These are phyloP conservation scores for Bradypus variegatus DNA, from an alignment of 2,797 vertebrate species.

Conservation along the genomic window DNA sequence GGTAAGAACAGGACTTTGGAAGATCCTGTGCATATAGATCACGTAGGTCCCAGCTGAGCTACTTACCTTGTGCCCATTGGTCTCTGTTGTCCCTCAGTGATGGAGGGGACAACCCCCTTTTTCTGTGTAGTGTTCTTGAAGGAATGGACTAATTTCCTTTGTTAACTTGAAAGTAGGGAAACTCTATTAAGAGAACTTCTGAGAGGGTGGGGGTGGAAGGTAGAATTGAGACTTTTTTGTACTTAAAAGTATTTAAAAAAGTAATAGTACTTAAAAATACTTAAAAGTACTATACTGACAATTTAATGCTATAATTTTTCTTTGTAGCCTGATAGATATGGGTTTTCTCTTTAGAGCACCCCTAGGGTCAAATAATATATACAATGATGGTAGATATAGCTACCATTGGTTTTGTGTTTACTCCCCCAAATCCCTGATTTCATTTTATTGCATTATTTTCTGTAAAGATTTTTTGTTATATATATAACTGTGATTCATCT, in stretches of 20 bases:
- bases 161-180: background rate
- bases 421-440: background rate
- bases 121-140: background rate
- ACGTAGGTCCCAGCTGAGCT: background rate
- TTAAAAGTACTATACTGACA: too few species aligned
- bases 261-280: too few species aligned
- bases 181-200: background rate
- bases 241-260: too few species aligned
- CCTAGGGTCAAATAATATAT: background rate
- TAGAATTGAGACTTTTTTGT: background rate
- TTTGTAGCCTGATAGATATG: background rate
- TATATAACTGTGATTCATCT: constrained; percentile 25
- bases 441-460: constrained; percentile 16
- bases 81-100: background rate
- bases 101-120: background rate
- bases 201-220: too few species aligned
- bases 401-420: background rate
- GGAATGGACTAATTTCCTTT: background rate
- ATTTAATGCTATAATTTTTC: background rate
- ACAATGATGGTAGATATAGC: background rate
- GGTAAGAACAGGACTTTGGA: constrained; percentile 69
- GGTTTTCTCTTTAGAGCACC: constrained; percentile 13
- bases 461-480: background rate
- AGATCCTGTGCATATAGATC: background rate
- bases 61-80: background rate